These are phyloP conservation scores for Carapus acus DNA, from an alignment of 2,797 vertebrate genomes.

Conservation along the genomic window DNA sequence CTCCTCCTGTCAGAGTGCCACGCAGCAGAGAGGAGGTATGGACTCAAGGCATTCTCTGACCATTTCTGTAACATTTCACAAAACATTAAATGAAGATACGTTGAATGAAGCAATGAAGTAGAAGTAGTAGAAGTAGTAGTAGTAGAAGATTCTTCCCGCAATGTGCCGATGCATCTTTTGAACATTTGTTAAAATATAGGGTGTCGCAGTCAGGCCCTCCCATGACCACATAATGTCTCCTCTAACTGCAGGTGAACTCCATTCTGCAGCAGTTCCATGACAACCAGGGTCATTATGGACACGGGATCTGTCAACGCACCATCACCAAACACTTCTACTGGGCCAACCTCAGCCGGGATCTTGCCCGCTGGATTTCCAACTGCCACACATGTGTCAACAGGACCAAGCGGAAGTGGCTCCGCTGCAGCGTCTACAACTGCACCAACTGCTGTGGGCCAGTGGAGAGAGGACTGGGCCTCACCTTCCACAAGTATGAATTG, in stretches of 20 bases:
- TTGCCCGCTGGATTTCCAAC: slow-evolving; percentile 59
- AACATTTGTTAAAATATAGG: not conserved
- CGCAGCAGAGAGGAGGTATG: slow-evolving; percentile 60
- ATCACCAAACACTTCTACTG: slow-evolving; percentile 60
- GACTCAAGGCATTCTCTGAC: no score
- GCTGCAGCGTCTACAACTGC: slow-evolving; percentile 62
- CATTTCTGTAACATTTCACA: no score
- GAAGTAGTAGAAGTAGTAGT: no score
- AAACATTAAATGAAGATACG: no score
- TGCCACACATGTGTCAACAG: slow-evolving; percentile 56
- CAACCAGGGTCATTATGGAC: slow-evolving; percentile 56
- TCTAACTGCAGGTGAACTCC: slow-evolving; percentile 44
- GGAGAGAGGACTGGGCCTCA: slow-evolving; percentile 61
- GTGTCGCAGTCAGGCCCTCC: no score
- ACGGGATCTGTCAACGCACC: slow-evolving; percentile 46
- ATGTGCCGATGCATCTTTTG: not conserved
- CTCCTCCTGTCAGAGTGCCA: slow-evolving; percentile 54
- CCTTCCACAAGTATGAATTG: slow-evolving; percentile 58
- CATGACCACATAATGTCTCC: not conserved
- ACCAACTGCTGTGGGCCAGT: slow-evolving; percentile 61
- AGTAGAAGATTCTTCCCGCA: not conserved
- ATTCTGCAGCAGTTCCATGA: slow-evolving; percentile 63
- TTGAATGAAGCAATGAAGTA: no score
- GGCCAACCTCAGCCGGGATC: slow-evolving; percentile 56
- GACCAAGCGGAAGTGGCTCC: slow-evolving; percentile 53